Percentiles rank a stretch among this genome's conserved stretches.
Evolutionary conservation across 2,888 invertebrate genomes (phyloP).

Genomic region (Clostera curtula): DNA sequence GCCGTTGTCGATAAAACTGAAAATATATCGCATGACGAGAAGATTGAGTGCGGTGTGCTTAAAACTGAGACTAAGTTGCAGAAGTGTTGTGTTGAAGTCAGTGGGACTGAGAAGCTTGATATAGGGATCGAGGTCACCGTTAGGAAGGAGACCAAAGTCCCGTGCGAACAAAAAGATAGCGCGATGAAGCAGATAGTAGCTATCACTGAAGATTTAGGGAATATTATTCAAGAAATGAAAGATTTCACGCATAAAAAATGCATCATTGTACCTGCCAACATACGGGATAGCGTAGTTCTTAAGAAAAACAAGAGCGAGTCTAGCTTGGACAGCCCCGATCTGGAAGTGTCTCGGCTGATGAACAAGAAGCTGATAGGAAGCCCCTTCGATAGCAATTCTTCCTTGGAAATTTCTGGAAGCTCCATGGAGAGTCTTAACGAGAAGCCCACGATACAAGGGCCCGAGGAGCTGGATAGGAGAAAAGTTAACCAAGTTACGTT

Average conservation of each 20-base stretch:
- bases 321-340: constrained; percentile 68
- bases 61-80: constrained; percentile 31
- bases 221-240: constrained; percentile 56
- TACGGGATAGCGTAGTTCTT: constrained; percentile 54
- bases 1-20: constrained; percentile 36
- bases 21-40: constrained; percentile 38
- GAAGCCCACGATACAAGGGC: constrained; percentile 36
- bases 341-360: constrained; percentile 69
- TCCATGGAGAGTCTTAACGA: constrained; percentile 66
- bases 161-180: constrained; percentile 17
- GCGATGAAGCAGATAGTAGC: constrained; percentile 54
- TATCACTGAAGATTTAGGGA: constrained; percentile 56
- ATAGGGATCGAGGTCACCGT: too few relatives aligned
- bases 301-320: constrained; percentile 71
- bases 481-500: constrained; percentile 37
- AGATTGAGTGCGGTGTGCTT: constrained; percentile 40
- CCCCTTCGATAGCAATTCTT: constrained; percentile 64
- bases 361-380: constrained; percentile 48
- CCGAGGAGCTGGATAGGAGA: constrained; percentile 46
- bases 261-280: constrained; percentile 50
- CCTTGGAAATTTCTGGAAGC: constrained; percentile 65
- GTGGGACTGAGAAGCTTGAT: too few relatives aligned
- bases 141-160: neutral
- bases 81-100: too few relatives aligned
- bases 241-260: constrained; percentile 38